Percentiles rank a stretch among this genome's conserved stretches.
These are phyloP conservation scores for Pseudeuparius sepicola DNA, from an alignment of 2,888 invertebrate species.

Conservation along the genomic window DNA sequence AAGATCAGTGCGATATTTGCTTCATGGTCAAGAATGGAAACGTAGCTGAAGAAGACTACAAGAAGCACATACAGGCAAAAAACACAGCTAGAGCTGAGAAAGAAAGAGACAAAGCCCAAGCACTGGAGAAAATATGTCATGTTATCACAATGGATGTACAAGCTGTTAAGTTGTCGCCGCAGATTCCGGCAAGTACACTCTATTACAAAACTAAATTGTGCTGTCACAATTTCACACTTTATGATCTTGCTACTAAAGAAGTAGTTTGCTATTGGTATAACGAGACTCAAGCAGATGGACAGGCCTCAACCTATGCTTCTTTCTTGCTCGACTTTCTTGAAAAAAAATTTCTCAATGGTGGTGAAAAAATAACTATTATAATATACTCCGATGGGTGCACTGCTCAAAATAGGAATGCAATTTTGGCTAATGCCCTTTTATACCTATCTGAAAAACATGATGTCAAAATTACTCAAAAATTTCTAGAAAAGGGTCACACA, in stretches of 20 bases:
- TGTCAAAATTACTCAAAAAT: conserved; percentile 5
- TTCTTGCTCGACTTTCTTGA: conserved; percentile 6
- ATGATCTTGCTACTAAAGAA: conserved; percentile 20
- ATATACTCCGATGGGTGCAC: conserved; percentile 8
- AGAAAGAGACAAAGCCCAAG: conserved; percentile 22
- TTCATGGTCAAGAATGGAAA: conserved; percentile 23
- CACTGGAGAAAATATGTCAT: conserved; percentile 15
- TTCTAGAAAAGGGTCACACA: conserved; percentile 8
- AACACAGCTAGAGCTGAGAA: conserved; percentile 25
- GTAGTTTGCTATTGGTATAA: conserved; percentile 21
- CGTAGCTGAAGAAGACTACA: conserved; percentile 21
- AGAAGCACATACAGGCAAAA: conserved; percentile 20
- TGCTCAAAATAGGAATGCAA: conserved; percentile 7
- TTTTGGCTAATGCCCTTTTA: no score
- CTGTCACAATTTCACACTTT: conserved; percentile 27
- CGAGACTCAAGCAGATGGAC: conserved; percentile 13
- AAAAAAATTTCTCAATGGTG: conserved; percentile 4
- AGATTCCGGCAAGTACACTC: conserved; percentile 18
- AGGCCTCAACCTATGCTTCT: conserved; percentile 7
- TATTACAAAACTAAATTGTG: conserved; percentile 27
- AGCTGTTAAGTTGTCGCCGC: conserved; percentile 23
- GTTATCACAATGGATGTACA: conserved; percentile 25
- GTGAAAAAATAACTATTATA: conserved; percentile 4
- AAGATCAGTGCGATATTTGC: conserved; percentile 13
- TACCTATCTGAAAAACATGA: conserved; percentile 6